These are phyloP conservation scores for Spizaetus ornatus DNA, from an alignment of 2,113 vertebrate genomes.

Conservation along the genomic window DNA sequence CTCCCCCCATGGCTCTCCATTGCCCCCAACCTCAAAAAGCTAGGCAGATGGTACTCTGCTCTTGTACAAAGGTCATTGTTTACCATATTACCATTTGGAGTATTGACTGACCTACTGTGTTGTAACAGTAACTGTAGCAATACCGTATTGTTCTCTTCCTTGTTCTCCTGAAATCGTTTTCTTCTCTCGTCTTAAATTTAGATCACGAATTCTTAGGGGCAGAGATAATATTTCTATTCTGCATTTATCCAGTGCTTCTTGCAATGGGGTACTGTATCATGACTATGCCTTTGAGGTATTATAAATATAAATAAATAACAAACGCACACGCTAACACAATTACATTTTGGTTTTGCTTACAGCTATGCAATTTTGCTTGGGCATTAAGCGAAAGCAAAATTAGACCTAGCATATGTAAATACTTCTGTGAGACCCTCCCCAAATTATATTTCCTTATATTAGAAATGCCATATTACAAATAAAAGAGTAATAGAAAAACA, in stretches of 20 bases:
- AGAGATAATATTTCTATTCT: background rate
- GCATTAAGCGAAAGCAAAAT: constrained; percentile 29
- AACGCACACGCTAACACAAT: constrained; percentile 9
- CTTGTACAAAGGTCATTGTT: background rate
- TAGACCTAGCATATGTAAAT: background rate
- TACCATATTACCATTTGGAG: background rate
- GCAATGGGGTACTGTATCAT: background rate
- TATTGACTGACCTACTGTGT: background rate
- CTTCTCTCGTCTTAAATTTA: background rate
- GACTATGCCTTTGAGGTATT: background rate
- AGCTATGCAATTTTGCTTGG: constrained; percentile 4
- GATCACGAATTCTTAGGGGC: background rate
- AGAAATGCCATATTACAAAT: background rate
- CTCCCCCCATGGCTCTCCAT: background rate
- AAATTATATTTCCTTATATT: background rate
- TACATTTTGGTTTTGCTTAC: constrained; percentile 15
- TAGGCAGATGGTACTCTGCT: background rate
- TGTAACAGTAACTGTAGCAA: background rate
- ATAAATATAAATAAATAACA: constrained; percentile 11
- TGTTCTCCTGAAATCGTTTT: background rate
- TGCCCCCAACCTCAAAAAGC: background rate
- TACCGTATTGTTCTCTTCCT: background rate
- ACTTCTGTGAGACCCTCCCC: background rate
- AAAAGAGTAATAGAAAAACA: background rate
- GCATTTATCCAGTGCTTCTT: background rate